Evolutionary conservation across 2,888 invertebrate species (phyloP).

Genomic region (Phyllotreta cruciferae): DNA sequence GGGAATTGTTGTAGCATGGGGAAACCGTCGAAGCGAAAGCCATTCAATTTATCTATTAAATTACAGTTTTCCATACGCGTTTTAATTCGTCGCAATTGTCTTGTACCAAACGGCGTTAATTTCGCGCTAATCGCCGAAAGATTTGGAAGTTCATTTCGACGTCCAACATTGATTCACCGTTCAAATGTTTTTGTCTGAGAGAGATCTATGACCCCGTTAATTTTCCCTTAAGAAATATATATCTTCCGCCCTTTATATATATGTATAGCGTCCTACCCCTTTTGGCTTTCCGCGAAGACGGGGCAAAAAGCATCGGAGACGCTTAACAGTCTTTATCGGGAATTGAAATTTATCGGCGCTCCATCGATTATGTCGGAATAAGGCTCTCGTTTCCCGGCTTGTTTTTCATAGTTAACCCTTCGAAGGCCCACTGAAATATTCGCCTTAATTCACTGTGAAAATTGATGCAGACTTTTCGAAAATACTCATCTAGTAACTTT

Average conservation of each 20-base stretch:
- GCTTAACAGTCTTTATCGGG: constrained; percentile 43
- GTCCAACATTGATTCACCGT: constrained; percentile 45
- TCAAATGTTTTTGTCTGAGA: constrained; percentile 53
- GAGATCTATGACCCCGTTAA: constrained; percentile 55
- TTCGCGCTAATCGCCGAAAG: constrained; percentile 22
- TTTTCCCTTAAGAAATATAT: constrained; percentile 54
- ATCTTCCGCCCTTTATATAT: constrained; percentile 43
- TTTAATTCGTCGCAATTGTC: too few relatives aligned
- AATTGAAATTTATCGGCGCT: constrained; percentile 44
- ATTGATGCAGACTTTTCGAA: too few relatives aligned
- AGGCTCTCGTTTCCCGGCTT: constrained; percentile 31
- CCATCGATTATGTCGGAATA: constrained; percentile 36
- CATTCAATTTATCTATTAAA: neutral
- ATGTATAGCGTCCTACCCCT: constrained; percentile 44
- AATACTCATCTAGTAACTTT: too few relatives aligned
- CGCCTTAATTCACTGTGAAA: too few relatives aligned
- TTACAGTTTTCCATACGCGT: too few relatives aligned
- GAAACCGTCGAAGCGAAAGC: constrained; percentile 1
- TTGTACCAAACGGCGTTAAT: constrained; percentile 18
- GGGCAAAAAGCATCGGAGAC: constrained; percentile 44
- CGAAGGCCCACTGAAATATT: too few relatives aligned
- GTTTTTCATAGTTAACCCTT: constrained; percentile 17
- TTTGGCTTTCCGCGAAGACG: constrained; percentile 43
- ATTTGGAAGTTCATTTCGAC: constrained; percentile 28
- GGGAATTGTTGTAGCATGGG: constrained; percentile 10